A percentile compares a stretch with the other conserved stretches of the same genome.
Conservation (phyloP, 1,140 invertebrate genomes). For the Hyposmocoma kahamanoa region DNA sequence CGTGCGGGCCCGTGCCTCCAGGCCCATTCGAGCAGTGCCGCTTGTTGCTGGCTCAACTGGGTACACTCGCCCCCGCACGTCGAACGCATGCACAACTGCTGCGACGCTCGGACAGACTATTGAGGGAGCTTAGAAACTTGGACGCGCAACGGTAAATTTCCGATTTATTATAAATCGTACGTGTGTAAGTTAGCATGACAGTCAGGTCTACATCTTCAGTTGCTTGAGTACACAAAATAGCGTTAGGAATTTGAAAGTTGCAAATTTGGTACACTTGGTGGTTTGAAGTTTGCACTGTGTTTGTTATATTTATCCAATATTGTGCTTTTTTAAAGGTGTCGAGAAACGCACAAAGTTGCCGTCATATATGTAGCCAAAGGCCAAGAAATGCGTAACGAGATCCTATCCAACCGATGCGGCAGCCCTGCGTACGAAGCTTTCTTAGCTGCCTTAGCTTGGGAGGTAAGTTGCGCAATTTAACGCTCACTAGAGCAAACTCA, state of each 20-base stretch:
- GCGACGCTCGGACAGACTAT: constrained; percentile 91
- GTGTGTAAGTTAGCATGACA: no score
- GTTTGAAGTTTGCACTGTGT: no score
- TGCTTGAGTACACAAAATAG: no score
- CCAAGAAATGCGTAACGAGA: constrained; percentile 97
- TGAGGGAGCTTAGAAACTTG: constrained; percentile 93
- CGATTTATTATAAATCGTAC: no score
- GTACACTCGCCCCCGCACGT: constrained; percentile 92
- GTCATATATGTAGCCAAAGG: constrained; percentile 98
- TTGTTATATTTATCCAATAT: no score
- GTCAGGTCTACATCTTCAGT: no score
- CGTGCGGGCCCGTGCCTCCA: constrained; percentile 7
- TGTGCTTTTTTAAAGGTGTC: constrained; percentile 79
- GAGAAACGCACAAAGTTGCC: constrained; percentile 99
- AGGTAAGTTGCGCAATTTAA: constrained; percentile 74
- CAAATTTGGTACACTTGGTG: no score
- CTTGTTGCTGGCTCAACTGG: constrained; percentile 91
- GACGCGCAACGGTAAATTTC: constrained; percentile 90
- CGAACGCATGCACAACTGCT: constrained; percentile 89
- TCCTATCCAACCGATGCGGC: constrained; percentile 84
- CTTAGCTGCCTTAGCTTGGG: constrained; percentile 95
- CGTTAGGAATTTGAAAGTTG: no score
- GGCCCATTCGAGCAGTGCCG: constrained; percentile 87
- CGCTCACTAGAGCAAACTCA: no score
- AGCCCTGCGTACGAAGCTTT: constrained; percentile 97